phyloP scores from a whole-genome alignment of 2,113 vertebrate species.

The Pogona vitticeps region DNA sequence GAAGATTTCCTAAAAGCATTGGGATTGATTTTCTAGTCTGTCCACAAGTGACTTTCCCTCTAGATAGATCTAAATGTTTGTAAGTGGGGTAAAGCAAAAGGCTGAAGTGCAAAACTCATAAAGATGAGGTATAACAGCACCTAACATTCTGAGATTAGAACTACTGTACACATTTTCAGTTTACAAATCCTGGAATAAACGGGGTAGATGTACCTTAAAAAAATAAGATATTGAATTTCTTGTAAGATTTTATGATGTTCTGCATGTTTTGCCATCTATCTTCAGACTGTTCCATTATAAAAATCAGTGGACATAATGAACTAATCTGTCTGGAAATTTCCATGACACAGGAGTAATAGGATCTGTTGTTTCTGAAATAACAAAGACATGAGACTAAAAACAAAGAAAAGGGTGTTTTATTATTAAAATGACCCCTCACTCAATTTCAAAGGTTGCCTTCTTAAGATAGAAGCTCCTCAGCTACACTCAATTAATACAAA shows the following conservation, averaged over 20 bases:
- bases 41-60: not conserved
- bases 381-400: not conserved
- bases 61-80: not conserved
- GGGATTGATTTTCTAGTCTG: not conserved
- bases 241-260: not conserved
- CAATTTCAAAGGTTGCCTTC: not conserved
- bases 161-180: too few relatives aligned
- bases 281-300: not conserved
- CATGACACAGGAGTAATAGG: not conserved
- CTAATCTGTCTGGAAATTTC: not conserved
- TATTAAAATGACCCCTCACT: not conserved
- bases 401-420: not conserved
- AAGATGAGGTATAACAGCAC: too few relatives aligned
- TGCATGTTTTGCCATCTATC: not conserved
- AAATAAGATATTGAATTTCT: too few relatives aligned
- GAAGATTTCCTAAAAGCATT: fast-evolving
- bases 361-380: not conserved
- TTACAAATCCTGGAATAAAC: too few relatives aligned
- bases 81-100: too few relatives aligned
- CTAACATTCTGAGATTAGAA: too few relatives aligned
- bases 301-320: not conserved
- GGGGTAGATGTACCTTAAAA: too few relatives aligned
- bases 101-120: too few relatives aligned
- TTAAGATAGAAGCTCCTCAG: not conserved
- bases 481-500: not conserved